Conservation (phyloP, 2,888 invertebrate species). For the Mayetiola destructor region DNA sequence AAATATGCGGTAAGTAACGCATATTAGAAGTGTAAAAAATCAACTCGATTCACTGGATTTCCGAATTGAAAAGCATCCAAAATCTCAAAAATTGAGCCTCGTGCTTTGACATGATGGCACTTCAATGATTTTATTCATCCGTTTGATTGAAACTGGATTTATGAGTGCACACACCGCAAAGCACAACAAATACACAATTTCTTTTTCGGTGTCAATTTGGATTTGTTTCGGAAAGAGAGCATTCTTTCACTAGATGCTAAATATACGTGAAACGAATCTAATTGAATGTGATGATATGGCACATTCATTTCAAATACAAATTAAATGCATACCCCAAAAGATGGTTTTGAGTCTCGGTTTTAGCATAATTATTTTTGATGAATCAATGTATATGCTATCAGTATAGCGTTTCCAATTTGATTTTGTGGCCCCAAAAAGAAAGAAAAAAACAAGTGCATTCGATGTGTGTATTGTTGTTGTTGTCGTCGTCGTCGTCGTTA, state of each 20-base stretch:
- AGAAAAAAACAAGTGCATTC: not conserved
- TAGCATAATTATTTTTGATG: too few relatives aligned
- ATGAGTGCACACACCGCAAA: not conserved
- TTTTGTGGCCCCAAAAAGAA: too few relatives aligned
- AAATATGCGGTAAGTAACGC: constrained; percentile 19
- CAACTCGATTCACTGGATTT: not conserved
- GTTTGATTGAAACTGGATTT: not conserved
- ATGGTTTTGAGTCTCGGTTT: too few relatives aligned
- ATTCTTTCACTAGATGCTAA: too few relatives aligned
- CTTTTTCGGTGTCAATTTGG: not conserved
- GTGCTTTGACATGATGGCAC: not conserved
- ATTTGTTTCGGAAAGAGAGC: too few relatives aligned
- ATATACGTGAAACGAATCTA: constrained; percentile 7
- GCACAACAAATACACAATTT: not conserved
- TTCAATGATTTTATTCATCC: not conserved
- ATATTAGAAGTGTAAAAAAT: constrained; percentile 13
- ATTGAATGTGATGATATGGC: constrained; percentile 8
- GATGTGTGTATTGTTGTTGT: not conserved
- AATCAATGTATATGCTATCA: too few relatives aligned
- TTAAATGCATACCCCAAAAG: not conserved
- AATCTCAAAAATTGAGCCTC: not conserved
- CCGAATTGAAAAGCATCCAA: too few relatives aligned
- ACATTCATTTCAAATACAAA: not conserved
- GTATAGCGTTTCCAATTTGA: too few relatives aligned
- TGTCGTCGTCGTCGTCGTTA: too few relatives aligned